phyloP scores from a whole-genome alignment of 2,888 invertebrate species.

The Ashinkailepas kermadecensis region DNA sequence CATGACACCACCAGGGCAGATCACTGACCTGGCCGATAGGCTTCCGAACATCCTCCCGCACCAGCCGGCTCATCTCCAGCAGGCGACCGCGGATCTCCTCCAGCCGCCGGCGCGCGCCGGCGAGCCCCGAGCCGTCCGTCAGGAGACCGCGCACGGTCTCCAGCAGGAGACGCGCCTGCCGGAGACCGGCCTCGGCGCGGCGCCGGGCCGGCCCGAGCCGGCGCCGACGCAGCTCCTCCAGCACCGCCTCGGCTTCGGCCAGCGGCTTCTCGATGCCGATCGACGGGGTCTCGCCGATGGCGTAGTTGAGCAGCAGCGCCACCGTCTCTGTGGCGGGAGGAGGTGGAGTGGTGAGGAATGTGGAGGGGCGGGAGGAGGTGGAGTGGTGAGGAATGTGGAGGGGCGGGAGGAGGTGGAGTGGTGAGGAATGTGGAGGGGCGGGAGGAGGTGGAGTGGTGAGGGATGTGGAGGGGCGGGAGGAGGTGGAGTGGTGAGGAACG shows the following conservation, averaged over 20 bases:
- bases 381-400: too few species aligned
- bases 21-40: neutral
- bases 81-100: conserved; percentile 35
- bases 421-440: too few species aligned
- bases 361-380: too few species aligned
- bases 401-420: too few species aligned
- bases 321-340: conserved; percentile 36
- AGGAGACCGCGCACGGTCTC: conserved; percentile 35
- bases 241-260: conserved; percentile 41
- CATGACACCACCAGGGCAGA: too few species aligned
- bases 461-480: too few species aligned
- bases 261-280: conserved; percentile 39
- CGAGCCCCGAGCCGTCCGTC: conserved; percentile 32
- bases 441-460: too few species aligned
- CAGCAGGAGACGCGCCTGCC: conserved; percentile 34
- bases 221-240: conserved; percentile 39
- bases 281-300: conserved; percentile 36
- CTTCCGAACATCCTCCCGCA: conserved; percentile 2
- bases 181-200: conserved; percentile 36
- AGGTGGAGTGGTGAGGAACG: too few species aligned
- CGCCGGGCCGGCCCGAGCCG: conserved; percentile 37
- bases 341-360: too few species aligned
- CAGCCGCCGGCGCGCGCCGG: conserved; percentile 30
- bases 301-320: conserved; percentile 37
- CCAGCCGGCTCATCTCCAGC: neutral